Evolutionary conservation across 2,797 vertebrate genomes (phyloP).

Genomic region (Poecilia wingei): DNA sequence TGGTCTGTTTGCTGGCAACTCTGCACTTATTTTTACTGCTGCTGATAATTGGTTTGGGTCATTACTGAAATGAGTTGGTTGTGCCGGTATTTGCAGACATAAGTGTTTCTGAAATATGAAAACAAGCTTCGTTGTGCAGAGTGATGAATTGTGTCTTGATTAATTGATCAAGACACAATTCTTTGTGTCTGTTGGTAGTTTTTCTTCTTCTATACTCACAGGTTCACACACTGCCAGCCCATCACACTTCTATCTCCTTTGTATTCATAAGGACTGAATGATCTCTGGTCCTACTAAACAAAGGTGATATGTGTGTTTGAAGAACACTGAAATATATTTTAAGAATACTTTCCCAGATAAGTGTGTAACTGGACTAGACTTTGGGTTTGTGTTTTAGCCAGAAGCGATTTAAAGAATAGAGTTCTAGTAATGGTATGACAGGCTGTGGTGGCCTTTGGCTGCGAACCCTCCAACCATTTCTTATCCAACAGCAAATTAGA

Average conservation of each 20-base stretch:
- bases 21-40: not conserved
- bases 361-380: not conserved
- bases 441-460: not conserved
- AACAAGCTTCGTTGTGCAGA: not conserved
- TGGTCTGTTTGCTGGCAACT: not conserved
- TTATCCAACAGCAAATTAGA: not conserved
- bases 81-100: not conserved
- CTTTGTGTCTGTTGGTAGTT: not conserved
- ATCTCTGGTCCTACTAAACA: not conserved
- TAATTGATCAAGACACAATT: not conserved
- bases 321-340: not conserved
- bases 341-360: not conserved
- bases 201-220: not conserved
- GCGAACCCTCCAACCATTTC: not conserved
- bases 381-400: not conserved
- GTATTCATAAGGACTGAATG: not conserved
- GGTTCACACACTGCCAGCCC: not conserved
- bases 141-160: not conserved
- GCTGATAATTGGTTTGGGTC: not conserved
- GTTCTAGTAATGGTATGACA: not conserved
- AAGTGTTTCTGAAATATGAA: not conserved
- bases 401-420: not conserved
- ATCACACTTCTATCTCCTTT: not conserved
- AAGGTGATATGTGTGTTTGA: not conserved
- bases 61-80: not conserved